A percentile compares a stretch with the other conserved stretches of the same genome.
Evolutionary conservation across 2,797 vertebrate species (phyloP).

Genomic region (Hydrolagus colliei): DNA sequence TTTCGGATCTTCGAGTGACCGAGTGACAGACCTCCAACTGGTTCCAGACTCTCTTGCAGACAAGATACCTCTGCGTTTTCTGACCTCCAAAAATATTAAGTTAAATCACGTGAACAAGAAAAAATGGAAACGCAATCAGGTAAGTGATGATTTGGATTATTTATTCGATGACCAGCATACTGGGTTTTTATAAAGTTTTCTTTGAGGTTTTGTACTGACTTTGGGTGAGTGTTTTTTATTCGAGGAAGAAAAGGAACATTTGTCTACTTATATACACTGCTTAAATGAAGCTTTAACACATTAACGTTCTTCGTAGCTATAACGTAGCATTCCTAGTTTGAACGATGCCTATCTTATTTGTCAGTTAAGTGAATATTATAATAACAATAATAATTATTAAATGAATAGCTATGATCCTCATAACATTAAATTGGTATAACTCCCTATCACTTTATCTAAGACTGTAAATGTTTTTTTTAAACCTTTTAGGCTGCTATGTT

Average conservation of each 20-base stretch:
- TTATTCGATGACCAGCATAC: not conserved
- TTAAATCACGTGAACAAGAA: constrained; percentile 12
- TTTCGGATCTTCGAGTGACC: not conserved
- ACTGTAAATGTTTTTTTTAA: not conserved
- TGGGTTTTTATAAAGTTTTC: not conserved
- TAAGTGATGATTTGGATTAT: constrained; percentile 5
- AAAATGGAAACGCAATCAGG: not conserved
- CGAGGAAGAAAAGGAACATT: not conserved
- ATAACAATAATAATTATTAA: not conserved
- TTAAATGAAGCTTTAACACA: too few species aligned
- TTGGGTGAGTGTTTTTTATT: too few species aligned
- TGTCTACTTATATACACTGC: not conserved
- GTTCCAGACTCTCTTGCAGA: constrained; percentile 1
- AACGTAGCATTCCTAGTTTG: too few species aligned
- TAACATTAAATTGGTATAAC: not conserved
- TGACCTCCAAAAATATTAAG: not conserved
- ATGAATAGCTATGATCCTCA: not conserved
- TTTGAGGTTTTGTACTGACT: not conserved
- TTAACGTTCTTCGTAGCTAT: too few species aligned
- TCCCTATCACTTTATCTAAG: not conserved
- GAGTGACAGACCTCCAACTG: not conserved
- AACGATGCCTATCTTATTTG: not conserved
- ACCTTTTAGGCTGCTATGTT: constrained; percentile 4
- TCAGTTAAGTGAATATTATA: not conserved
- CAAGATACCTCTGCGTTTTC: not conserved